phyloP scores from a whole-genome alignment of 2,888 invertebrate genomes.

The Adela reaumurella region DNA sequence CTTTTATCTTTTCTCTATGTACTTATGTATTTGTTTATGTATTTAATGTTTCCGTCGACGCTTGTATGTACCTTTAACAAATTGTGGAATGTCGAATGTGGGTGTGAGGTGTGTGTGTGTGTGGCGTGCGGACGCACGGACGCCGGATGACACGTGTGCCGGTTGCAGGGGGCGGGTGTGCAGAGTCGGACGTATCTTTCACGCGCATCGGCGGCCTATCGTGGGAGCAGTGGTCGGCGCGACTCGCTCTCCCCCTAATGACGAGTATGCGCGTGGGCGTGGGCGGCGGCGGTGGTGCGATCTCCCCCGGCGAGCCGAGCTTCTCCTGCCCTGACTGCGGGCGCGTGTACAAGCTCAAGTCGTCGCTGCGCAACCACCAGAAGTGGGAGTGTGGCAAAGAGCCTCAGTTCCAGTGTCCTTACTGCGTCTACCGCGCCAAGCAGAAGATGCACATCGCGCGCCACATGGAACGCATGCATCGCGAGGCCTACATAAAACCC shows the following conservation, averaged over 20 bases:
- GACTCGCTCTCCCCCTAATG: conserved; percentile 69
- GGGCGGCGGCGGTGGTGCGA: conserved; percentile 17
- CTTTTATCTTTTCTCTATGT: conserved; percentile 14
- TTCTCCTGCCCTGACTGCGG: conserved; percentile 81
- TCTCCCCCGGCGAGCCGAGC: conserved; percentile 47
- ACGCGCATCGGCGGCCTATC: conserved; percentile 64
- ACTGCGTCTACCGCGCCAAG: conserved; percentile 79
- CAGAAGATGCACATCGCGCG: conserved; percentile 82
- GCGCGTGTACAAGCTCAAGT: conserved; percentile 81
- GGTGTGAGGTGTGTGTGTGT: conserved; percentile 14
- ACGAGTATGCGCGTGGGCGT: conserved; percentile 54
- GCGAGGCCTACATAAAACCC: conserved; percentile 57
- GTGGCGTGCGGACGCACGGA: conserved; percentile 15
- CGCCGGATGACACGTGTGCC: conserved; percentile 20
- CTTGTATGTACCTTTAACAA: conserved; percentile 31
- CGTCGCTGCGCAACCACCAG: conserved; percentile 77
- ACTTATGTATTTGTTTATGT: conserved; percentile 20
- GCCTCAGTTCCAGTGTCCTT: conserved; percentile 78
- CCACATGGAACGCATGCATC: conserved; percentile 81
- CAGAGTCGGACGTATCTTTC: conserved; percentile 70
- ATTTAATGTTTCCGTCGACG: conserved; percentile 5
- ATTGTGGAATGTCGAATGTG: conserved; percentile 35
- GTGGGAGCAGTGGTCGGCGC: conserved; percentile 73
- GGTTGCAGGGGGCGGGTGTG: conserved; percentile 39
- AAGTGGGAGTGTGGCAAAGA: conserved; percentile 86